phyloP scores from a whole-genome alignment of 2,888 invertebrate species.

The Agrochola lychnidis region DNA sequence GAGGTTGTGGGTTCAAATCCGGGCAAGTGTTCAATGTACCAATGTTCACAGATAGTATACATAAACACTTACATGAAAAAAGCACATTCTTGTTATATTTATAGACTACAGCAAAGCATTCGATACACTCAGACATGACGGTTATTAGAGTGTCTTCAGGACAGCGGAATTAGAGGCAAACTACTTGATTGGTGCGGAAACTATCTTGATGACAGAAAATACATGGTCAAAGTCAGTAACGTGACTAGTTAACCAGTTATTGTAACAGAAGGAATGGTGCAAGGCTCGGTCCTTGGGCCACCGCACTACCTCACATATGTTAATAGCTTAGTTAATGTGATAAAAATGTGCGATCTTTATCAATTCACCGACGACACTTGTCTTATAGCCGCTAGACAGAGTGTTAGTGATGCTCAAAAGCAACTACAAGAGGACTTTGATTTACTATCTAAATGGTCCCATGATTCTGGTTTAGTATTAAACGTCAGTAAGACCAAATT shows the following conservation, averaged over 20 bases:
- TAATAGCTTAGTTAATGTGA: background rate
- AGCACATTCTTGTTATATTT: constrained; percentile 1
- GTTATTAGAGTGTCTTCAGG: constrained; percentile 2
- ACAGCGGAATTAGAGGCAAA: constrained; percentile 14
- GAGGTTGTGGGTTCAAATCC: background rate
- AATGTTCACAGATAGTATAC: constrained; percentile 12
- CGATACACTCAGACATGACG: background rate
- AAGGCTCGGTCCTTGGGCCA: constrained; percentile 18
- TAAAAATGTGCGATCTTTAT: too few species aligned
- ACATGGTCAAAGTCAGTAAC: constrained; percentile 1
- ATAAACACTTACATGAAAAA: constrained; percentile 3
- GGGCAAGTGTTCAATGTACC: background rate
- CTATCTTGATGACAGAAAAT: constrained; percentile 12
- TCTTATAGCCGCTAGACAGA: too few species aligned
- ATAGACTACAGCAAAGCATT: background rate
- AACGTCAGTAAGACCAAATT: too few species aligned
- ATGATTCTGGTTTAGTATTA: too few species aligned
- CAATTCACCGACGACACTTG: too few species aligned
- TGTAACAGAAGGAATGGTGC: constrained; percentile 8
- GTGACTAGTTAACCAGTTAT: background rate
- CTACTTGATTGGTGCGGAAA: background rate
- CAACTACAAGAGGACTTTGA: too few species aligned
- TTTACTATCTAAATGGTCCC: too few species aligned
- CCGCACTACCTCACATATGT: background rate
- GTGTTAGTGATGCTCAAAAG: too few species aligned